Base-by-base conservation (phyloP, 2,888 invertebrate species). In the Epiblema foenella region DNA sequence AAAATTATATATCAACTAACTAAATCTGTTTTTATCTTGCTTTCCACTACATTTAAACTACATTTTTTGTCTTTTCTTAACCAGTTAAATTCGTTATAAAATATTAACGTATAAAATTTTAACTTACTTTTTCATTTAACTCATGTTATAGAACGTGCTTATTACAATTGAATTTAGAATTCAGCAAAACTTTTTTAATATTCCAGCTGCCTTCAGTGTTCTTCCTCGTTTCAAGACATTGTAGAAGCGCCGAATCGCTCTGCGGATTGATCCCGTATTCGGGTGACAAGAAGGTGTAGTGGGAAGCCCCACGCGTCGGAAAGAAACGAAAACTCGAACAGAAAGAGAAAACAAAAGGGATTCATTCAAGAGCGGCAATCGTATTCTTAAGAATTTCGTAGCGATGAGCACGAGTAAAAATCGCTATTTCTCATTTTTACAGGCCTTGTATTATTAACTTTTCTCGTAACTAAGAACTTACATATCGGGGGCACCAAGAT, bases 241-340 rank as follows among this genome's bases (percentile, higher is more conserved):
- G 73, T 74, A 73, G 80, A 81, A 79, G 76, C 73, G 72, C 80
- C 76, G 90, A 91, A 91, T 91, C 78, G 77, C 88, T 72, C 89
- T 81, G 77, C 88, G 81, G 87, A 90, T 91, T 91, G 90, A 91
- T 91, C 90, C 85, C 86, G 84, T 88, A 88, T 87, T 89, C 89
- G 86, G 82, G 82, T 85, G 89, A 87, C 87, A 82, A 84, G 82
- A 87, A 81, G 85, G 82, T 85, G 86, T 85, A 87, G 86, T 81
- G 85, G 83, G 82, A 85, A 83, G 83, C 83, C 83, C 86, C 80
- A 83, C 83, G 85, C 81, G 90, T 76, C 75, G 84, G 90, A 91
- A 85, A 80, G 90, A 86, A 89, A 90, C 83, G 80, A 82, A 83
- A 83, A 81, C 80, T 85, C 76, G 77, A 77, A 79, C 77, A 84